Evolutionary conservation across 2,888 invertebrate species (phyloP), one percentile per base, ranked within the genome.

Genomic region (Perizoma flavofasciatum): DNA sequence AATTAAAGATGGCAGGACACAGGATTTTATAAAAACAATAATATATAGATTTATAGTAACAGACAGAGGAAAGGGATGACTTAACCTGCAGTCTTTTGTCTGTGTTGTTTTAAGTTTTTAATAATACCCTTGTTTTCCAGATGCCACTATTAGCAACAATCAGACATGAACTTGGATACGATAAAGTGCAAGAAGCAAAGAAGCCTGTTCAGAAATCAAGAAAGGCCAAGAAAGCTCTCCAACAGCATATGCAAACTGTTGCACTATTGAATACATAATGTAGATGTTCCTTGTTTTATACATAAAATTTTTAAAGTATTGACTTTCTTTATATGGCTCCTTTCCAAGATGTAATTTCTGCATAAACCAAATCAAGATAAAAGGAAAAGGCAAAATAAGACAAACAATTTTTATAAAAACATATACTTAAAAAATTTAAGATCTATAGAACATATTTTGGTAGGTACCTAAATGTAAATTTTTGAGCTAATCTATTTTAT

Each of bases 241-340:
- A 79, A 69, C 93, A 83, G 66, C 94, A 94, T 68, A 80, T 90
- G 80, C 81, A 93, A 73, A 93, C 84, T 65, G 89, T 93, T 35
- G 88, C 92, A 55, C 79, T 78, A 39, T 74, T 87, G 64, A 67
- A 75, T 49, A 67, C 63, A 50, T 68, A 68, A 33, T 5, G 5
- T 40, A 22, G 6, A 6, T 35, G 35, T 35, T 35, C n/a, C n/a
- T 35, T 35, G 6, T 35, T 35, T 5, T 35, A 35, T n/a, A n/a
- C n/a, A n/a, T n/a, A n/a, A n/a, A n/a, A n/a, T n/a, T n/a, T n/a
- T n/a, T n/a, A n/a, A n/a, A n/a, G n/a, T n/a, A n/a, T n/a, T n/a
- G n/a, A n/a, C n/a, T n/a, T n/a, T n/a, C n/a, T n/a, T n/a, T n/a
- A n/a, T n/a, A n/a, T n/a, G n/a, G n/a, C n/a, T n/a, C n/a, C n/a